Percentiles rank a stretch among this genome's conserved stretches.
These are phyloP conservation scores for Saguinus midas DNA, from an alignment of 2,113 vertebrate genomes.

Conservation along the genomic window DNA sequence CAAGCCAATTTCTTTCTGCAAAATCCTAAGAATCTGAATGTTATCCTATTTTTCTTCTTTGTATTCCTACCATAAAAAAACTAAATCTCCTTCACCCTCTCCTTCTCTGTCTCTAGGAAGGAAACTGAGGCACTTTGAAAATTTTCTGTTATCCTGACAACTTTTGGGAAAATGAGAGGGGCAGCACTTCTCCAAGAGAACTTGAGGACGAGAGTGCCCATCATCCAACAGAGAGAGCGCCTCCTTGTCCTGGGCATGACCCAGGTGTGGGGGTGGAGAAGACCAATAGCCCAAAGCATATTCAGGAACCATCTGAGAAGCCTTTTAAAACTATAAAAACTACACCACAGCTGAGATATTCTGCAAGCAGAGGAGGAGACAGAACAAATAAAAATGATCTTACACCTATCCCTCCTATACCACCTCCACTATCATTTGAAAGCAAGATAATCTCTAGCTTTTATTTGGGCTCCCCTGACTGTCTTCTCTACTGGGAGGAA, in stretches of 20 bases:
- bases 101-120: neutral
- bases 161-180: neutral
- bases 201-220: neutral
- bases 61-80: neutral
- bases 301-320: neutral
- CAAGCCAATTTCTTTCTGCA: neutral
- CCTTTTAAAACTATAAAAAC: neutral
- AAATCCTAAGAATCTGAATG: neutral
- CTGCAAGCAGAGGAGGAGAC: neutral
- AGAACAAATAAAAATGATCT: neutral
- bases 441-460: neutral
- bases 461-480: neutral
- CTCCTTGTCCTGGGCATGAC: too few species aligned
- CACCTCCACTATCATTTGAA: neutral
- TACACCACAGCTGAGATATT: neutral
- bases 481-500: neutral
- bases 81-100: neutral
- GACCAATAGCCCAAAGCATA: neutral
- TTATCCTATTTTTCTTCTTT: neutral
- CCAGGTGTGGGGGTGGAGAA: fast-evolving
- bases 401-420: neutral
- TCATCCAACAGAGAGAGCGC: neutral
- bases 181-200: neutral
- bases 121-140: neutral
- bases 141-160: neutral